A percentile compares a stretch with the other conserved stretches of the same genome.
Conservation (phyloP, 2,113 vertebrate genomes). For the Salvelinus alpinus region DNA sequence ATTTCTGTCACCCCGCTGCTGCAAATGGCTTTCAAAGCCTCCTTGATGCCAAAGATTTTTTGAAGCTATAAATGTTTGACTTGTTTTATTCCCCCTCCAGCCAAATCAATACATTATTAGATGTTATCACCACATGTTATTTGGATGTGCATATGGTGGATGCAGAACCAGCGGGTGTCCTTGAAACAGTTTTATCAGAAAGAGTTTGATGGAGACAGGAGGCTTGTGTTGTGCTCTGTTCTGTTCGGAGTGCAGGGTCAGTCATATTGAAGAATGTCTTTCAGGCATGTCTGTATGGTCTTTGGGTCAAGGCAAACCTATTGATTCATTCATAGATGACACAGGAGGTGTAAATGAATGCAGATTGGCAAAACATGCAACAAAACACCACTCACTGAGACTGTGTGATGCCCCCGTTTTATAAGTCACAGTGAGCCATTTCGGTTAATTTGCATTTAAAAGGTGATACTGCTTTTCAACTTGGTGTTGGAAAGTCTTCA, state of each 20-base stretch:
- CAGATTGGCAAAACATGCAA: slow-evolving; percentile 14
- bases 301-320: neutral
- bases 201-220: neutral
- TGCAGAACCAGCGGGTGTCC: slow-evolving; percentile 16
- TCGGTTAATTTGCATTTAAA: slow-evolving; percentile 49
- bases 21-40: neutral
- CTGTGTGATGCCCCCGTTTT: slow-evolving; percentile 17
- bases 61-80: neutral
- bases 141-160: neutral
- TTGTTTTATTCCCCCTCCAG: neutral
- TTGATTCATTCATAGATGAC: neutral
- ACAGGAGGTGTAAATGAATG: slow-evolving; percentile 25
- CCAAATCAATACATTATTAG: neutral
- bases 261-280: neutral
- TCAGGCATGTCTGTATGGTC: neutral
- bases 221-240: neutral
- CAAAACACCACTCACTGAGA: slow-evolving; percentile 10
- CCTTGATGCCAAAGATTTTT: slow-evolving; percentile 21
- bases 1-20: neutral
- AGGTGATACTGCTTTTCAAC: slow-evolving; percentile 34
- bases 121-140: neutral
- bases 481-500: slow-evolving; percentile 29
- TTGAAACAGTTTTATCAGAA: slow-evolving; percentile 28
- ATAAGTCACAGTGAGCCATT: slow-evolving; percentile 22
- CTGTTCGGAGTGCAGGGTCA: neutral